Conservation (phyloP, 2,113 vertebrate species). For the Alethe castanea region DNA sequence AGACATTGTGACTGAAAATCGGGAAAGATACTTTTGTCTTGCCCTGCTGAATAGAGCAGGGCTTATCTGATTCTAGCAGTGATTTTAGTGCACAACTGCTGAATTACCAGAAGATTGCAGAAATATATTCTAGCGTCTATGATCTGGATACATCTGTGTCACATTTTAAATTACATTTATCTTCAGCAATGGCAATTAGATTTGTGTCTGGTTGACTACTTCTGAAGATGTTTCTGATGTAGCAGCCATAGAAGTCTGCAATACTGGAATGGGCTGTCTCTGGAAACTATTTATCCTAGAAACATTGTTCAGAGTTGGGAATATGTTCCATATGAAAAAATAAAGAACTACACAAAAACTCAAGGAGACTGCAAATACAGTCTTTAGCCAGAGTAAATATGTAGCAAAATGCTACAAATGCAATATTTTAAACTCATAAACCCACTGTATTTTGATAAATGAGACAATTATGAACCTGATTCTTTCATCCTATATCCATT, state of each 20-base stretch:
- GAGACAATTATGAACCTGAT: neutral
- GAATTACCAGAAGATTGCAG: neutral
- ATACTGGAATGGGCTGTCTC: neutral
- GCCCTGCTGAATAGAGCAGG: neutral
- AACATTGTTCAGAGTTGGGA: neutral
- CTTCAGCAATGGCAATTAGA: constrained; percentile 26
- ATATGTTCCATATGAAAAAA: neutral
- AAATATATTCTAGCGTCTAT: neutral
- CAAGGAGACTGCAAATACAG: neutral
- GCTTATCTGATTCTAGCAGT: neutral
- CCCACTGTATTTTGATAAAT: neutral
- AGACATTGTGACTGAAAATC: neutral
- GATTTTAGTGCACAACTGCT: neutral
- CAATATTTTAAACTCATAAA: neutral
- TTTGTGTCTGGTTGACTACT: constrained; percentile 4
- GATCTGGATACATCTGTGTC: neutral
- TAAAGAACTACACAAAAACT: neutral
- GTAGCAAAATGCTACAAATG: neutral
- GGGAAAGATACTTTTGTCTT: neutral
- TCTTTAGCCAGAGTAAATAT: neutral
- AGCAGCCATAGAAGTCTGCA: neutral
- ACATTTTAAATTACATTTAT: constrained; percentile 36
- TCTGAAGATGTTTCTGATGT: constrained; percentile 22
- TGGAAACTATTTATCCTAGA: constrained; percentile 1
- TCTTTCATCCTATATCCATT: neutral